A percentile compares a stretch with the other conserved stretches of the same genome.
These are phyloP conservation scores for Metellina segmentata DNA, from an alignment of 2,888 invertebrate species.

Conservation along the genomic window DNA sequence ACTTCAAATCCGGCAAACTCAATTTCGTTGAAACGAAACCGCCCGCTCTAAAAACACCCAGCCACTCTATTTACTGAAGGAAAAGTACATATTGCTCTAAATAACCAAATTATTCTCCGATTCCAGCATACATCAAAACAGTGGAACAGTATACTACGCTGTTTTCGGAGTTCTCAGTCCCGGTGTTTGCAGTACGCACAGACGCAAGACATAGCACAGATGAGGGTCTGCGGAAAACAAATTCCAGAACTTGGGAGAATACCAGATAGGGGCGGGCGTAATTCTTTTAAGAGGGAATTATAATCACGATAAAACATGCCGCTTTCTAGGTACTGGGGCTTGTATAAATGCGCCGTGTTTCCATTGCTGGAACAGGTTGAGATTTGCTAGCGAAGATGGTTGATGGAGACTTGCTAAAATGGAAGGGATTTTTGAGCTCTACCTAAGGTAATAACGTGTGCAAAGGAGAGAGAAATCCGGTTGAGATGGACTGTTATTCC, in stretches of 20 bases:
- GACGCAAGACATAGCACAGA: constrained; percentile 67
- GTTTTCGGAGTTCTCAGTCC: background rate
- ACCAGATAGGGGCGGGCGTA: constrained; percentile 60
- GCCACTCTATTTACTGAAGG: constrained; percentile 43
- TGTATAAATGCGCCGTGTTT: background rate
- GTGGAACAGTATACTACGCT: background rate
- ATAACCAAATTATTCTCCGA: constrained; percentile 74
- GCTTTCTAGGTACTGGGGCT: background rate
- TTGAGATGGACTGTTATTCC: too few species aligned
- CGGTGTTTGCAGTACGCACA: constrained; percentile 54
- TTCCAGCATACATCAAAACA: constrained; percentile 65
- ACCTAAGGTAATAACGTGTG: too few species aligned
- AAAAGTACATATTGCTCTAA: constrained; percentile 55
- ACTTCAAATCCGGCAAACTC: constrained; percentile 19
- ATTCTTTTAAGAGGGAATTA: constrained; percentile 73
- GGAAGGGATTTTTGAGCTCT: too few species aligned
- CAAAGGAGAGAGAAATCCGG: too few species aligned
- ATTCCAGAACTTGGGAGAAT: constrained; percentile 59
- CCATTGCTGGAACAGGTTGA: background rate
- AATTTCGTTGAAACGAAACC: constrained; percentile 50
- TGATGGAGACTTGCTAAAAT: too few species aligned
- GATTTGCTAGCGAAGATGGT: background rate
- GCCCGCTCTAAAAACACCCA: background rate
- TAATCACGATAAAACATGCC: constrained; percentile 69
- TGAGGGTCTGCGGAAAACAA: constrained; percentile 66